Evolutionary conservation across 2,888 invertebrate species (phyloP), one percentile per base, ranked within the genome.

Genomic region (Cheilosia soror): DNA sequence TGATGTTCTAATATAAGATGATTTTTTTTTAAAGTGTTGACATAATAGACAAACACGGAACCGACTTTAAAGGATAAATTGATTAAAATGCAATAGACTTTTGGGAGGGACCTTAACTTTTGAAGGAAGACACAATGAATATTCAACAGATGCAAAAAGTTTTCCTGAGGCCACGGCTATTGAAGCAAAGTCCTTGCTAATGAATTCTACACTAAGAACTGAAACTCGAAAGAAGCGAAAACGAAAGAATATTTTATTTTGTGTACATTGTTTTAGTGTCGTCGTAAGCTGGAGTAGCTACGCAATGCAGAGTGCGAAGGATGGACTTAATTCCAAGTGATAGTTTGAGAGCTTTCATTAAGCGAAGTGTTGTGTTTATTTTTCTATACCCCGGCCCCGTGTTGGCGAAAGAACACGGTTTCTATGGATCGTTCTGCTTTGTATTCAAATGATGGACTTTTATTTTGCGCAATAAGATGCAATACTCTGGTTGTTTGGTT

Each of bases 21-120:
- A 58, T 49, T 15, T 65, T 47, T 49, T 37, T 47, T 65, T 55
- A 40, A 27, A 42, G 25, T 6, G 40, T 31, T 6, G 11, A n/a
- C 5, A 33, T 31, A 49, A 66, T 55, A 42, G 40, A 20, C 31
- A 53, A 47, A 68, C 27, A 66, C 13, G 29, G 29, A 60, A 53
- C 29, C 42, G 58, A 72, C 77, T 72, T 83, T 72, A 62, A 68
- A 73, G 77, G 72, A 78, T 68, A 72, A 83, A 83, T 78, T 83
- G 72, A 83, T 78, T 83, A 68, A 77, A 57, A 66, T 66, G 72
- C 63, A 68, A 60, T 80, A 13, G 53, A 47, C 60, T 55, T 29
- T 40, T 37, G 47, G 57, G 4, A 29, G 51, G 25, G 42, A 42
- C 25, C 33, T 57, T 51, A 15, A 51, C 49, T 33, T 15, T 44